Conservation (phyloP, 2,888 invertebrate species). For the Noctua janthe region DNA sequence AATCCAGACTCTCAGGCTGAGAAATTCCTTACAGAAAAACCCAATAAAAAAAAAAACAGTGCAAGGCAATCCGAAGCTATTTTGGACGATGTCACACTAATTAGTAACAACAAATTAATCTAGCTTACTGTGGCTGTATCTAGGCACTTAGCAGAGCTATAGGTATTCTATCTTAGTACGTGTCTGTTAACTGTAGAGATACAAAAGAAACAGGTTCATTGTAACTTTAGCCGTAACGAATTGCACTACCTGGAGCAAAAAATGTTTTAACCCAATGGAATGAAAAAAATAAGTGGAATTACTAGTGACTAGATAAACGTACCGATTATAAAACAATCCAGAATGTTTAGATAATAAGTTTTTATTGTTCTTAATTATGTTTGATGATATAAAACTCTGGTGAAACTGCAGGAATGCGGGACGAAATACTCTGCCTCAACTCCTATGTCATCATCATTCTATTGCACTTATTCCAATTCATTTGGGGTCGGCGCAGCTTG, state of each 20-base stretch:
- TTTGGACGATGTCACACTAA: slow-evolving; percentile 21
- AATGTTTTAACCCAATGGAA: slow-evolving; percentile 47
- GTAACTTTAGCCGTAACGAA: slow-evolving; percentile 40
- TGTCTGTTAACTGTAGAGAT: slow-evolving; percentile 42
- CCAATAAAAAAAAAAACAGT: background rate
- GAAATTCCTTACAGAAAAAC: background rate
- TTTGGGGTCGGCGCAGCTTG: too few relatives aligned
- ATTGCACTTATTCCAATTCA: too few relatives aligned
- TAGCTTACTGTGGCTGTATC: slow-evolving; percentile 16
- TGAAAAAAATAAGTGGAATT: slow-evolving; percentile 33
- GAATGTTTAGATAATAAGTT: background rate
- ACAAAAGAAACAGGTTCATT: slow-evolving; percentile 35
- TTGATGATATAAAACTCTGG: background rate
- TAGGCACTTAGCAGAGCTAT: background rate
- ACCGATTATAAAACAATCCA: background rate
- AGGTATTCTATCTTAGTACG: slow-evolving; percentile 6
- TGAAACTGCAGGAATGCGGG: too few relatives aligned
- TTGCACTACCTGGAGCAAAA: slow-evolving; percentile 54
- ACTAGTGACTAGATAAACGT: slow-evolving; percentile 25
- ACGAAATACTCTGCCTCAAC: too few relatives aligned
- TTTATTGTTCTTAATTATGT: background rate
- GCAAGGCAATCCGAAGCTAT: background rate
- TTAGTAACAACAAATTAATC: slow-evolving; percentile 27
- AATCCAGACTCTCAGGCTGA: background rate
- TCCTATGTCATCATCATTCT: background rate